phyloP scores from a whole-genome alignment of 2,113 vertebrate species.

The Stictonetta naevosa region DNA sequence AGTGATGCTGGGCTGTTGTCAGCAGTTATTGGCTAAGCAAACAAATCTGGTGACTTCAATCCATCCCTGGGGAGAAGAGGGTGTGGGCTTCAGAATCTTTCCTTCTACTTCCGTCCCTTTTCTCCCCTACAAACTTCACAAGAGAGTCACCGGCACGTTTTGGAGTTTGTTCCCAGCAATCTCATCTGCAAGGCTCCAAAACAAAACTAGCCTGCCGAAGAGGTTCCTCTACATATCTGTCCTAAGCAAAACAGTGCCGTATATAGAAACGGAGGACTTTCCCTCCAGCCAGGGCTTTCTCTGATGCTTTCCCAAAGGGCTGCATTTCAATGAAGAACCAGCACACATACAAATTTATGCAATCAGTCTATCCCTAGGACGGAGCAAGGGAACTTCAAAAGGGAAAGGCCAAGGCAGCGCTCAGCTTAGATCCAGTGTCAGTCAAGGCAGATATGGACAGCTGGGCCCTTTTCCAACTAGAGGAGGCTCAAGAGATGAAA shows the following conservation, averaged over 20 bases:
- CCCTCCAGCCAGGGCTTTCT: conserved; percentile 58
- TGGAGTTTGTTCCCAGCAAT: conserved; percentile 21
- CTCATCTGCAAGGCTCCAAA: not conserved
- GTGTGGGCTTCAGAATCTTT: not conserved
- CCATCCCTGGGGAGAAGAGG: not conserved
- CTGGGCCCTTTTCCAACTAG: not conserved
- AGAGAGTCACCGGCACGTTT: not conserved
- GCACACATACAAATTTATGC: conserved; percentile 63
- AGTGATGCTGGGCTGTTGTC: not conserved
- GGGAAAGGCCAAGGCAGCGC: conserved; percentile 30
- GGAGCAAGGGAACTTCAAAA: conserved; percentile 57
- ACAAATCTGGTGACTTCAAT: not conserved
- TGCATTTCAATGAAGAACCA: conserved; percentile 42
- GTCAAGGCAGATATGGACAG: not conserved
- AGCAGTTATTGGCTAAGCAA: not conserved
- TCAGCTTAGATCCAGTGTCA: conserved; percentile 39
- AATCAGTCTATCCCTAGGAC: conserved; percentile 51
- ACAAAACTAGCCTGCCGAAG: conserved; percentile 43
- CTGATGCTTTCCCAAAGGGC: conserved; percentile 61
- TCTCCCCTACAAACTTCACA: not conserved
- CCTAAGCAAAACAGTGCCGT: conserved; percentile 61
- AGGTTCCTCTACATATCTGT: conserved; percentile 41
- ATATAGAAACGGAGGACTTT: conserved; percentile 50
- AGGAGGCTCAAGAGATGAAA: conserved; percentile 43
- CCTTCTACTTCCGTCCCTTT: not conserved